Percentiles rank a stretch among this genome's conserved stretches.
phyloP scores from a whole-genome alignment of 2,113 vertebrate genomes.

The Pedionomus torquatus region DNA sequence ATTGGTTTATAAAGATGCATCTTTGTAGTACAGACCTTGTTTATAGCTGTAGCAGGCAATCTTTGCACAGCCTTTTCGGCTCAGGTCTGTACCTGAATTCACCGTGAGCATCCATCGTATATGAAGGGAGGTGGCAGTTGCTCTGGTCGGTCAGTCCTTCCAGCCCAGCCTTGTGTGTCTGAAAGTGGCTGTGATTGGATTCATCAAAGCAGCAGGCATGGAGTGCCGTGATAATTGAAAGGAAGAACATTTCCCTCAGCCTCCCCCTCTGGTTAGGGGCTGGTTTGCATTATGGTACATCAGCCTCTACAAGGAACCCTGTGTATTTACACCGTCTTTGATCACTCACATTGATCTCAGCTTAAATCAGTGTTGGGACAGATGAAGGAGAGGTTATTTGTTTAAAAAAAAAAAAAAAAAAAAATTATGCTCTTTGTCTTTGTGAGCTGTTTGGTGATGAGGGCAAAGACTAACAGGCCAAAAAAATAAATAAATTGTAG shows the following conservation, averaged over 20 bases:
- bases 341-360: background rate
- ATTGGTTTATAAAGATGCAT: background rate
- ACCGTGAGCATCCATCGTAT: accelerated
- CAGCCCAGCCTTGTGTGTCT: background rate
- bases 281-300: background rate
- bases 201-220: background rate
- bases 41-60: background rate
- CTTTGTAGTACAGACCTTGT: background rate
- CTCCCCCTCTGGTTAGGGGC: background rate
- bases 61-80: background rate
- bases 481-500: background rate
- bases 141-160: accelerated
- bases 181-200: background rate
- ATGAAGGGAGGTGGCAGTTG: background rate
- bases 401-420: background rate
- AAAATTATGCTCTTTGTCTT: background rate
- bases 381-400: background rate
- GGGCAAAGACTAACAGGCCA: background rate
- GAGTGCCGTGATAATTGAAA: background rate
- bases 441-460: background rate
- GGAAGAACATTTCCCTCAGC: background rate
- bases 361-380: background rate
- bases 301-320: background rate
- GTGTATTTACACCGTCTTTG: background rate
- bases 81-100: background rate